These are phyloP conservation scores for Dromiciops gliroides DNA, from an alignment of 2,113 vertebrate genomes.

Conservation along the genomic window DNA sequence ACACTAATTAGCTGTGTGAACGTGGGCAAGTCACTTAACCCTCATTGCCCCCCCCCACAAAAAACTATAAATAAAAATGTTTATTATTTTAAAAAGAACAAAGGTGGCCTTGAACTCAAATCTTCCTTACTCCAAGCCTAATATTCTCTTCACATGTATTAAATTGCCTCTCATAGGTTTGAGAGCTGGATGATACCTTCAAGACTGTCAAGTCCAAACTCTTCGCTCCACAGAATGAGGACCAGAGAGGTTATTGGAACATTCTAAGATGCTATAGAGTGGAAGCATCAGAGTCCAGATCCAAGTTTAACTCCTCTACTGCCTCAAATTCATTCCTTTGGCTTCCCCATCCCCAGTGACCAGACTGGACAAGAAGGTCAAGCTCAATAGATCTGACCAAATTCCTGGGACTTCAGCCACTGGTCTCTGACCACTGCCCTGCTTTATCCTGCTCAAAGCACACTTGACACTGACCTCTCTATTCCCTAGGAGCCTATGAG, in stretches of 20 bases:
- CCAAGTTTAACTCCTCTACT: background rate
- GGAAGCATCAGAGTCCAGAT: background rate
- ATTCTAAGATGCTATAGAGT: background rate
- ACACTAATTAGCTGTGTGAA: too few relatives aligned
- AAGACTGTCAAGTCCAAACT: background rate
- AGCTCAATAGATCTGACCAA: background rate
- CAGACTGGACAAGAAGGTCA: background rate
- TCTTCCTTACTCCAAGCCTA: background rate
- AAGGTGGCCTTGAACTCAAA: background rate
- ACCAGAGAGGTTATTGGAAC: background rate
- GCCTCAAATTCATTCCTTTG: background rate
- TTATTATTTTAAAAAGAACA: too few relatives aligned
- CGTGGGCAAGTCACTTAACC: too few relatives aligned
- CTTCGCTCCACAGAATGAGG: background rate
- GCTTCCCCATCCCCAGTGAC: background rate
- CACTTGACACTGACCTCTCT: background rate
- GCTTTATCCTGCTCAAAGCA: background rate
- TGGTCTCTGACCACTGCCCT: background rate
- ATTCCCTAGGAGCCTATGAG: background rate
- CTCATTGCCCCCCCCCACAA: too few relatives aligned
- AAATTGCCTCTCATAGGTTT: background rate
- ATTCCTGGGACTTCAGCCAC: background rate
- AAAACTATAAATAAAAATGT: too few relatives aligned
- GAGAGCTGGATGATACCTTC: background rate
- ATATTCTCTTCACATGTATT: background rate